Base-by-base conservation (phyloP, 2,888 invertebrate species). In the Erebia palarica region DNA sequence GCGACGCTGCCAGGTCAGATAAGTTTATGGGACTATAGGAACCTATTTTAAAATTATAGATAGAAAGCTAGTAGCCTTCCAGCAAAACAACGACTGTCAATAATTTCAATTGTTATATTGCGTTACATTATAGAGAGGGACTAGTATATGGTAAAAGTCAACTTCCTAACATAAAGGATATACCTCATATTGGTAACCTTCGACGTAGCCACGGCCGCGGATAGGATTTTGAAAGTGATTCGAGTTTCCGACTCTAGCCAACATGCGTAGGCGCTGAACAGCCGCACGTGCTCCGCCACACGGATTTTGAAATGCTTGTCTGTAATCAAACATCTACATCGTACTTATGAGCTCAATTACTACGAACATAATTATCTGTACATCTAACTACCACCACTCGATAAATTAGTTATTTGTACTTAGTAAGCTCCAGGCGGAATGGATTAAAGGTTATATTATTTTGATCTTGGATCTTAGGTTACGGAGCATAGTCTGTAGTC, bases 261-360 rank as follows among this genome's bases (percentile, higher is more conserved):
- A 70, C 69, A 58, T n/a, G 76, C 75, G 77, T 78, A 76, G 77
- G 77, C 74, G 72, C 72, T 58, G 18, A 21, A 14, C 42, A 21
- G 21, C 53, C 71, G 74, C 75, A 72, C 75, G 76, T 74, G 75
- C 74, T 57, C 53, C 55, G 44, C 51, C 57, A 69, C 71, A 75
- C 67, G 69, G 74, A 76, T 77, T 78, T 77, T 74, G 72, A 76
- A 76, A 78, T 72, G 65, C 75, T 63, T 66, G 67, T 66, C 68
- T 73, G 65, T 72, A 72, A 75, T 76, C 74, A 71, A 72, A 74
- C 65, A 75, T 76, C 75, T 74, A 76, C 74, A 75, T 65, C 68
- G 53, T 69, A 65, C 73, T 74, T 72, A 73, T 70, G 65, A 73
- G 72, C 55, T 70, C 47, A 68, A 65, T 72, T 73, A 72, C 69